Evolutionary conservation across 2,113 vertebrate species (phyloP).

Genomic region (Willisornis vidua): DNA sequence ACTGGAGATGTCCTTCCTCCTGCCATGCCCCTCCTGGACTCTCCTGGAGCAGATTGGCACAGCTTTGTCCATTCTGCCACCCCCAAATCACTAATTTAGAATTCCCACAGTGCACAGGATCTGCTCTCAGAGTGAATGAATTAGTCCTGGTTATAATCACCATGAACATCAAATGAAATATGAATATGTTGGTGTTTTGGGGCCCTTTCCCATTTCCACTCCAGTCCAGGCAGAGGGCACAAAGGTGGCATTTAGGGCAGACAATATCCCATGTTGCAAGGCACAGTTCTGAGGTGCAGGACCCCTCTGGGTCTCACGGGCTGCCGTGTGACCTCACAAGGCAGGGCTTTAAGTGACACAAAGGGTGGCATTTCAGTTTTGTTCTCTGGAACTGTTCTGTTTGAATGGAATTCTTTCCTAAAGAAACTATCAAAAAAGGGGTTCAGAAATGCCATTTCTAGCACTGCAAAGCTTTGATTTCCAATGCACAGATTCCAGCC

Average conservation of each 20-base stretch:
- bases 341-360: background rate
- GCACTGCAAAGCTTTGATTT: conserved; percentile 13
- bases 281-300: background rate
- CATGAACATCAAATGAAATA: background rate
- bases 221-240: background rate
- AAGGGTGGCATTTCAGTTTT: conserved; percentile 32
- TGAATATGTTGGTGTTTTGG: background rate
- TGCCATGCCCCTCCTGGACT: fast-evolving
- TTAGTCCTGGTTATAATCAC: conserved; percentile 5
- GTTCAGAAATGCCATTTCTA: background rate
- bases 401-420: conserved; percentile 27
- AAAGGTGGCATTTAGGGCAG: background rate
- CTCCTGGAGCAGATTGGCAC: background rate
- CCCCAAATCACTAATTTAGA: background rate
- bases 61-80: background rate
- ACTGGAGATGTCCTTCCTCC: background rate
- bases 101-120: background rate
- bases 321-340: background rate
- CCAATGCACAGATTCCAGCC: background rate
- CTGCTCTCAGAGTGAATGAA: background rate
- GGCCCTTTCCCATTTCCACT: background rate
- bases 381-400: background rate
- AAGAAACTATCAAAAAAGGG: background rate
- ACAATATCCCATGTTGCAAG: background rate
- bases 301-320: background rate